Percentiles rank a stretch among this genome's conserved stretches.
These are phyloP conservation scores for Craniophora ligustri DNA, from an alignment of 2,888 invertebrate species.

Conservation along the genomic window DNA sequence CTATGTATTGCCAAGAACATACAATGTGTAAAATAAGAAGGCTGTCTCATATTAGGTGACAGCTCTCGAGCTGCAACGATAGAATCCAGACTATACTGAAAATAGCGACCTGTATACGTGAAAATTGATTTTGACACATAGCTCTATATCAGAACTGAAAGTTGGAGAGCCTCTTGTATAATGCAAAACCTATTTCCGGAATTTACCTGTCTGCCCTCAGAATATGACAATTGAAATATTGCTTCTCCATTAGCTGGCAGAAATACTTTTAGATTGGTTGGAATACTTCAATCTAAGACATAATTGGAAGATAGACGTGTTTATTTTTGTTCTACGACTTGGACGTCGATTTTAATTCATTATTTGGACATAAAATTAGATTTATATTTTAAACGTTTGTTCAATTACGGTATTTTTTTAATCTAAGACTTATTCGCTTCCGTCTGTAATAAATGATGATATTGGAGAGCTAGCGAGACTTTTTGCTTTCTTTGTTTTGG, in stretches of 20 bases:
- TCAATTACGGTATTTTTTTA: slow-evolving; percentile 6
- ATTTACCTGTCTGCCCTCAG: slow-evolving; percentile 63
- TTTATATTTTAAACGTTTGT: background rate
- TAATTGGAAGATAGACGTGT: slow-evolving; percentile 35
- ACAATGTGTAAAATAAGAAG: background rate
- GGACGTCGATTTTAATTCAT: slow-evolving; percentile 13
- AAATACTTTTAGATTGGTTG: slow-evolving; percentile 57
- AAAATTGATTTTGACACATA: slow-evolving; percentile 84
- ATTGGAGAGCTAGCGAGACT: slow-evolving; percentile 52
- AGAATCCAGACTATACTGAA: slow-evolving; percentile 72
- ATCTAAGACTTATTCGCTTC: slow-evolving; percentile 36
- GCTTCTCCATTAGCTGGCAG: slow-evolving; percentile 57
- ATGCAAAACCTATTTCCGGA: slow-evolving; percentile 78
- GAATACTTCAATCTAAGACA: slow-evolving; percentile 33
- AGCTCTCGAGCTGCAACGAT: slow-evolving; percentile 60
- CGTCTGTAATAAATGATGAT: slow-evolving; percentile 55
- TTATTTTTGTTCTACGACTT: slow-evolving; percentile 31
- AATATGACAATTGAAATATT: slow-evolving; percentile 72
- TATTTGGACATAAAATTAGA: background rate
- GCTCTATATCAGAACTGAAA: slow-evolving; percentile 72
- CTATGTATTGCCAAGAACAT: no score
- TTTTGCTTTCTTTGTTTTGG: slow-evolving; percentile 62
- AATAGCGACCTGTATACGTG: slow-evolving; percentile 83
- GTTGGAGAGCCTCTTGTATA: slow-evolving; percentile 72
- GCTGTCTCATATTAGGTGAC: background rate